Evolutionary conservation across 2,888 invertebrate species (phyloP), one percentile per base, ranked within the genome.

Genomic region (Deilephila elpenor): DNA sequence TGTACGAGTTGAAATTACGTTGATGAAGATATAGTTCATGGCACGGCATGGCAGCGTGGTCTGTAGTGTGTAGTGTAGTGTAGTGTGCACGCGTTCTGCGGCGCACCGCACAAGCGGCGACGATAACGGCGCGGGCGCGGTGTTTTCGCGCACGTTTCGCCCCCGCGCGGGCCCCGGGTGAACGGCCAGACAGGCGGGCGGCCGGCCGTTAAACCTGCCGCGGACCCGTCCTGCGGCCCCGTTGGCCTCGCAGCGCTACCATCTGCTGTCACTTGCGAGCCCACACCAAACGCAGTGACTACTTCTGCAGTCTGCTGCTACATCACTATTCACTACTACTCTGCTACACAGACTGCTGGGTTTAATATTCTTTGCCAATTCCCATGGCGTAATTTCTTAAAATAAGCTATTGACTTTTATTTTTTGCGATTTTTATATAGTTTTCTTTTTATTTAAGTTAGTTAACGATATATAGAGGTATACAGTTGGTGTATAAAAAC

Each of bases 151-250:
- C 91, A 87, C 87, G 88, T 86, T 90, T 88, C 85, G 89, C 89
- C 90, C 91, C 93, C 91, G 91, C 90, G 87, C 89, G 93, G 91
- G 91, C 92, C 93, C 84, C 93, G 94, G 94, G 93, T 94, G 93
- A 94, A 94, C 90, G 94, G 92, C 94, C 94, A 94, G 94, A 94
- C 94, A 89, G 91, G 86, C 90, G 88, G 91, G 87, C 90, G 91
- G 91, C 88, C 92, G 93, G 94, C 93, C 94, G 93, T 93, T 94
- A 93, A 93, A 93, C 94, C 91, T 93, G 91, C 89, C 88, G 85
- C 85, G 85, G 90, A 88, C 88, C 85, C 88, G 89, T 85, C 89
- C 85, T 85, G 87, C 86, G 90, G 89, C 90, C 90, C 88, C 90
- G 82, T 84, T 84, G 83, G 86, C 84, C 84, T 85, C 84, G 82